Evolutionary conservation across 2,888 invertebrate genomes (phyloP).

Genomic region (Minunthozetes semirufus): DNA sequence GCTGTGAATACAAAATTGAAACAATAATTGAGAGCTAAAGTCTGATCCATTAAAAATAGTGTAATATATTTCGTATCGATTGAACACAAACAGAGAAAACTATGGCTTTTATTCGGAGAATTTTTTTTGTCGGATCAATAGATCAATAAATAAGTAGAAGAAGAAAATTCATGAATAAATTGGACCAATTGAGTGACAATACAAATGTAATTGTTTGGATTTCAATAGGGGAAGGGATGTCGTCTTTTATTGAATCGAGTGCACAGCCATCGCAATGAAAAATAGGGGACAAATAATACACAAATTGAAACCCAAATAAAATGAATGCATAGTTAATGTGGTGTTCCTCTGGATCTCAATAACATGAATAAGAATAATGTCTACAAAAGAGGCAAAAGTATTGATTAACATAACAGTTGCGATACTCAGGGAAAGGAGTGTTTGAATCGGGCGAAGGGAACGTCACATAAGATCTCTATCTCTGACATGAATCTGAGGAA

Average conservation of each 20-base stretch:
- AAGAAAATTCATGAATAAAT: conserved; percentile 15
- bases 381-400: not conserved
- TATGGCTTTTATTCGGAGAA: not conserved
- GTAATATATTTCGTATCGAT: not conserved
- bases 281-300: not conserved
- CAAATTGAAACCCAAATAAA: not conserved
- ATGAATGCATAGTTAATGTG: not conserved
- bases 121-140: not conserved
- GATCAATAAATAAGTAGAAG: not conserved
- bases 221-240: not conserved
- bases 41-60: not conserved
- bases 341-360: not conserved
- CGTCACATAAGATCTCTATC: not conserved
- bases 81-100: not conserved
- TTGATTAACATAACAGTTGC: not conserved
- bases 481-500: not conserved
- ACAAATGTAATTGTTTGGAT: conserved; percentile 20
- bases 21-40: not conserved
- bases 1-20: not conserved
- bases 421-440: not conserved
- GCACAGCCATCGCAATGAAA: not conserved
- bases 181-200: conserved; percentile 13
- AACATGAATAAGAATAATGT: not conserved
- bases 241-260: not conserved
- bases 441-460: not conserved